Percentiles rank a stretch among this genome's conserved stretches.
Evolutionary conservation across 1,140 invertebrate species (phyloP).

Genomic region (Drosophila ohnishii): DNA sequence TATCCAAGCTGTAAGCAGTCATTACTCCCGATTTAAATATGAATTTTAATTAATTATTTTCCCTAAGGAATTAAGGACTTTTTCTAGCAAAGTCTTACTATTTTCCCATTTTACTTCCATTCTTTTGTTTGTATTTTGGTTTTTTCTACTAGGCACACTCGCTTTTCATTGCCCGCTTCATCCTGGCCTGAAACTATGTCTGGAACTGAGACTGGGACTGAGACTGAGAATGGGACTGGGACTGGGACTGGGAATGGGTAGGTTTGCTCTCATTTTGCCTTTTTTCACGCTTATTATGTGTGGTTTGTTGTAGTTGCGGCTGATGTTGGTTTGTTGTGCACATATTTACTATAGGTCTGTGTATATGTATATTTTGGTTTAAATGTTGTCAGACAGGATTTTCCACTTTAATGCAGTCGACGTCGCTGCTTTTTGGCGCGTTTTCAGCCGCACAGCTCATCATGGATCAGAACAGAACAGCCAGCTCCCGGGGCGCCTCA

Average conservation of each 20-base stretch:
- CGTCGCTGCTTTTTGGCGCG: constrained; percentile 55
- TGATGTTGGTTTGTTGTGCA: constrained; percentile 44
- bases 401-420: constrained; percentile 78
- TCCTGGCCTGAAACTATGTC: constrained; percentile 27
- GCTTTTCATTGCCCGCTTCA: constrained; percentile 52
- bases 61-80: not conserved
- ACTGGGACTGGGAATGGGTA: constrained; percentile 34
- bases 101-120: constrained; percentile 18
- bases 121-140: constrained; percentile 24
- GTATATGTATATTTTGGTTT: constrained; percentile 56
- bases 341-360: constrained; percentile 46
- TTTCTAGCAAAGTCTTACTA: not conserved
- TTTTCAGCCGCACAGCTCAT: constrained; percentile 62
- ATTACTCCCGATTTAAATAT: not conserved
- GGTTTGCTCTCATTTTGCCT: constrained; percentile 75
- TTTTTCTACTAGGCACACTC: constrained; percentile 41
- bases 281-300: constrained; percentile 78
- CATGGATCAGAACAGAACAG: constrained; percentile 50
- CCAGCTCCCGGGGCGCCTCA: constrained; percentile 28
- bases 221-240: constrained; percentile 11
- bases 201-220: constrained; percentile 15
- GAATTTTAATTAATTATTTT: not conserved
- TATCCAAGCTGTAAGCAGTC: not conserved
- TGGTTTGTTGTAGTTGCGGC: constrained; percentile 46
- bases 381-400: constrained; percentile 79